Percentiles rank a stretch among this genome's conserved stretches.
Evolutionary conservation across 2,797 vertebrate genomes (phyloP).

Genomic region (Melanotaenia nigrans): DNA sequence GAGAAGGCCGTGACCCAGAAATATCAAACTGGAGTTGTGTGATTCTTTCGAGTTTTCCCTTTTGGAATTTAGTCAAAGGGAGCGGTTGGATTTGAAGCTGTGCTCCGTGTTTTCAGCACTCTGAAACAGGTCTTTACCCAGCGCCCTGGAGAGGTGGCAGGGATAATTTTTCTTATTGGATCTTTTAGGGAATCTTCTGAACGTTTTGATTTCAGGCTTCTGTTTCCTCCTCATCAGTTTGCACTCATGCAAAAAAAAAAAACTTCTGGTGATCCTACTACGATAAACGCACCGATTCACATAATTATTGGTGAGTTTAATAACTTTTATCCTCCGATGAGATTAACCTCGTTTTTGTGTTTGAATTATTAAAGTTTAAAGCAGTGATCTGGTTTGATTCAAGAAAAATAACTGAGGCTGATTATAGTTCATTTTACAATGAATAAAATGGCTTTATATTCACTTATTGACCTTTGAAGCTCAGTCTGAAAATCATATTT

Average conservation of each 20-base stretch:
- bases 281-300: too few relatives aligned
- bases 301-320: too few relatives aligned
- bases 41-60: not conserved
- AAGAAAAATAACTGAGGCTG: too few relatives aligned
- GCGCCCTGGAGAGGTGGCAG: not conserved
- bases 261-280: too few relatives aligned
- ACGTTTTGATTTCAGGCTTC: not conserved
- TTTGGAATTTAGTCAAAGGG: not conserved
- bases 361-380: too few relatives aligned
- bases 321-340: too few relatives aligned
- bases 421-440: too few relatives aligned
- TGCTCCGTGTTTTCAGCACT: slow-evolving; percentile 9
- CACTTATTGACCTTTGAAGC: too few relatives aligned
- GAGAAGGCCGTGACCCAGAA: not conserved
- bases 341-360: too few relatives aligned
- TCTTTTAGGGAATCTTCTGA: not conserved
- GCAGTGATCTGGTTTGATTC: too few relatives aligned
- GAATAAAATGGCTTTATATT: too few relatives aligned
- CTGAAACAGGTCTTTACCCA: not conserved
- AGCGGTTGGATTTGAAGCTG: slow-evolving; percentile 5
- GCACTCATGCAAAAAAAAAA: not conserved
- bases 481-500: too few relatives aligned
- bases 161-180: not conserved
- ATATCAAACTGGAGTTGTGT: not conserved
- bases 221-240: not conserved